A percentile compares a stretch with the other conserved stretches of the same genome.
Evolutionary conservation across 1,140 invertebrate genomes (phyloP).

Genomic region (Conus betulinus): DNA sequence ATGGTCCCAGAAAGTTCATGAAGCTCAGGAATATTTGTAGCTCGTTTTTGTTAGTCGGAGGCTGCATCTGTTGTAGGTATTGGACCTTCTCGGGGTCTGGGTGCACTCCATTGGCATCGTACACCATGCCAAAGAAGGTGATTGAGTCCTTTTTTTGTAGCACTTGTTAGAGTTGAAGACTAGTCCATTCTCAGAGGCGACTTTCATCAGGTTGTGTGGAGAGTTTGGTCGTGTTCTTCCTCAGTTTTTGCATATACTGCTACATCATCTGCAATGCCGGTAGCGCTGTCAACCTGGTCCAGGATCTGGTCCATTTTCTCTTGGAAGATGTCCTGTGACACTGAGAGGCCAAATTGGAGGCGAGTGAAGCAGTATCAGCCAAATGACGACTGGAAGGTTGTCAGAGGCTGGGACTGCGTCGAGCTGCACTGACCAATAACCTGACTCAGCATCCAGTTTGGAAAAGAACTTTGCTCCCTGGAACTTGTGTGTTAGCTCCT

Average conservation of each 20-base stretch:
- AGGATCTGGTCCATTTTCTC: constrained; percentile 57
- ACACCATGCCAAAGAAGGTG: constrained; percentile 32
- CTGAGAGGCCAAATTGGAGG: background rate
- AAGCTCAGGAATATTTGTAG: constrained; percentile 45
- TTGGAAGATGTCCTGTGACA: constrained; percentile 65
- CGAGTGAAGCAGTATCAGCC: too few species aligned
- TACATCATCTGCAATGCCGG: constrained; percentile 58
- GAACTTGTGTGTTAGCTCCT: constrained; percentile 21
- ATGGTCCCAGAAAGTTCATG: constrained; percentile 43
- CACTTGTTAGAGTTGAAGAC: constrained; percentile 41
- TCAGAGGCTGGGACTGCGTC: too few species aligned
- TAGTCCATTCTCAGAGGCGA: background rate
- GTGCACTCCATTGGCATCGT: background rate
- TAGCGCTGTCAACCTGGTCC: constrained; percentile 67
- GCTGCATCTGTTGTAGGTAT: constrained; percentile 50
- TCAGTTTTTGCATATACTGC: background rate
- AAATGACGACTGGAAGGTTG: too few species aligned
- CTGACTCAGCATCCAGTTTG: background rate
- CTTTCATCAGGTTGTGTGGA: background rate
- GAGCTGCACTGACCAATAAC: too few species aligned
- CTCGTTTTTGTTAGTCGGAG: constrained; percentile 45
- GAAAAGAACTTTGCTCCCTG: constrained; percentile 1
- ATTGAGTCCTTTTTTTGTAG: constrained; percentile 2
- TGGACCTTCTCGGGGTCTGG: constrained; percentile 37
- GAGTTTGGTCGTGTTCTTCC: constrained; percentile 6